phyloP scores from a whole-genome alignment of 2,797 vertebrate species.

The Scyliorhinus canicula region DNA sequence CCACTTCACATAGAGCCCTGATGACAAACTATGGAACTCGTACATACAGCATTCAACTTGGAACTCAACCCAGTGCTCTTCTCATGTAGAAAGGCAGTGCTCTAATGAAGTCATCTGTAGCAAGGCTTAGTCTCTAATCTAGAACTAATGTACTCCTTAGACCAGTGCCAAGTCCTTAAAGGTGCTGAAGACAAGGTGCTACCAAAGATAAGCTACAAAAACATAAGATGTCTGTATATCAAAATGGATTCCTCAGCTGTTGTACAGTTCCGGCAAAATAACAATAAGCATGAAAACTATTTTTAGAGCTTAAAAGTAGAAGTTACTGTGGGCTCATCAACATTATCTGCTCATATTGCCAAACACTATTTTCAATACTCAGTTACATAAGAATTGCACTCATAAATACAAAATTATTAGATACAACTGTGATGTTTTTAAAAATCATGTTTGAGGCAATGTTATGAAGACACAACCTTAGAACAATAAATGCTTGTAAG shows the following conservation, averaged over 20 bases:
- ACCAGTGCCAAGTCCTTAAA: not conserved
- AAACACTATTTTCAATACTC: slow-evolving; percentile 4
- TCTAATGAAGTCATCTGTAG: not conserved
- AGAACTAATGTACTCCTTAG: not conserved
- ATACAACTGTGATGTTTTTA: not conserved
- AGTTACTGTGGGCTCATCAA: not conserved
- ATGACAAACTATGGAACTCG: not conserved
- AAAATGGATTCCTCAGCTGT: not conserved
- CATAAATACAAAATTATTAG: slow-evolving; percentile 19
- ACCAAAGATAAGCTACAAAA: slow-evolving; percentile 2
- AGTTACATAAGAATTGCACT: not conserved
- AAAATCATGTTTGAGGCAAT: slow-evolving; percentile 2
- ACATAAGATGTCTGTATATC: not conserved
- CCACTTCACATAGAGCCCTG: not conserved
- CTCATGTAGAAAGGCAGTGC: not conserved
- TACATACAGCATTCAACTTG: not conserved
- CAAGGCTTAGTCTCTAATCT: not conserved
- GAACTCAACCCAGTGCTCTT: not conserved
- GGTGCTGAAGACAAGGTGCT: not conserved
- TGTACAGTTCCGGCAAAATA: not conserved
- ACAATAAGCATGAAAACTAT: not conserved
- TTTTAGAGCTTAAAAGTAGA: not conserved
- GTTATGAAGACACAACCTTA: not conserved
- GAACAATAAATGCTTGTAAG: not conserved
- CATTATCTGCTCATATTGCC: not conserved